Evolutionary conservation across 2,797 vertebrate species (phyloP), one percentile per base, ranked within the genome.

Genomic region (Sorex maritimensis): DNA sequence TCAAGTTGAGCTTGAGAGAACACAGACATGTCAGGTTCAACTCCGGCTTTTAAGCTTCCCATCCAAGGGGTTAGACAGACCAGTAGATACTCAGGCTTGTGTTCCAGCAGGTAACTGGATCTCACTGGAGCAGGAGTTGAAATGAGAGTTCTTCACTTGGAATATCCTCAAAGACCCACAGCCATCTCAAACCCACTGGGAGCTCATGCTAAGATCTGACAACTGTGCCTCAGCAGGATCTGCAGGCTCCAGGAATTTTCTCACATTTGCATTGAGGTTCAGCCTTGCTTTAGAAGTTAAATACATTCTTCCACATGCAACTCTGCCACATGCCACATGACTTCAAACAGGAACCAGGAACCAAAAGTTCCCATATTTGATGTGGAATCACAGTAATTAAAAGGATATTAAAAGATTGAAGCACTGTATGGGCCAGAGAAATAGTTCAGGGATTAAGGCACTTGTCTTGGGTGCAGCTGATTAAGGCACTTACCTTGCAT

Each of bases 321-420:
- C 17, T 55, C 5, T 34, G 34, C 13, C 52, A 1, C 17, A 17
- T 14, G 17, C 52, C 13, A 17, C 17, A 14, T 5, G 41, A 7
- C 41, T 44, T 44, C 41, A 44, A 44, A 44, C 41, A 44, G 41
- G 52, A 17, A 55, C 52, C 17, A 94, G 67, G 58, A 78, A 73
- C 34, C 74, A 81, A n/a, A 38, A n/a, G 15, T 30, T 90, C 61
- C 21, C 21, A 9, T 41, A 49, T 58, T 38, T 72, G 63, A 92
- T n/a, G 15, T 21, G 73, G 26, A 41, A 8, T 44, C 41, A 87
- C 7, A 79, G 2, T 86, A 44, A 68, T 58, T 88, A 81, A 88
- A 89, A 80, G 65, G 89, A 46, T 83, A 85, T 30, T 74, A 68
- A 73, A 65, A 94, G 67, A 96, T 69, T 85, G 24, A 95, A 67